Conservation (phyloP, 2,888 invertebrate genomes). For the Tinea pellionella region DNA sequence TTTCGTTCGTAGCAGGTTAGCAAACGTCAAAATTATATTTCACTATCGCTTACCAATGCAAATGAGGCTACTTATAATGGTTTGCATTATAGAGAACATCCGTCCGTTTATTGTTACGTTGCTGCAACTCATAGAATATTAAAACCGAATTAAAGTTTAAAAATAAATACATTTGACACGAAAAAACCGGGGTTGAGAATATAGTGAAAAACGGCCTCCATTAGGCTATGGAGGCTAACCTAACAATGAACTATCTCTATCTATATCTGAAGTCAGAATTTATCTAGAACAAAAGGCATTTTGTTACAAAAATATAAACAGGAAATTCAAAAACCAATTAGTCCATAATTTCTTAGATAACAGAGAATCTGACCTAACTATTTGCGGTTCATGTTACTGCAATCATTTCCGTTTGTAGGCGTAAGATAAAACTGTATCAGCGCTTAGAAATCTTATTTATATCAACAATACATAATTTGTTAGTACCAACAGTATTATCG, state of each 20-base stretch:
- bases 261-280: too few relatives aligned
- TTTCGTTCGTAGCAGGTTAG: slow-evolving; percentile 18
- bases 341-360: not conserved
- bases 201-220: too few relatives aligned
- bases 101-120: not conserved
- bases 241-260: too few relatives aligned
- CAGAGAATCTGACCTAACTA: slow-evolving; percentile 46
- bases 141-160: not conserved
- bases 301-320: not conserved
- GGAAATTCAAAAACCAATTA: not conserved
- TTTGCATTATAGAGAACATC: not conserved
- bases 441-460: too few relatives aligned
- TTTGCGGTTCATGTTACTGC: slow-evolving; percentile 43
- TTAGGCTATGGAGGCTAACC: too few relatives aligned
- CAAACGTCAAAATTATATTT: too few relatives aligned
- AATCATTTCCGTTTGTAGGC: slow-evolving; percentile 5
- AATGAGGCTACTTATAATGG: not conserved
- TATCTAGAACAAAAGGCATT: not conserved
- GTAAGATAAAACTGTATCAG: not conserved
- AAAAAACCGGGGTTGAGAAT: too few relatives aligned
- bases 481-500: too few relatives aligned
- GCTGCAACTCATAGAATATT: not conserved
- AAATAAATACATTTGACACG: too few relatives aligned
- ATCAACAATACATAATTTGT: too few relatives aligned
- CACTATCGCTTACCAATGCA: not conserved